These are phyloP conservation scores for Pyrgilauda ruficollis DNA, from an alignment of 2,113 vertebrate species.

Conservation along the genomic window DNA sequence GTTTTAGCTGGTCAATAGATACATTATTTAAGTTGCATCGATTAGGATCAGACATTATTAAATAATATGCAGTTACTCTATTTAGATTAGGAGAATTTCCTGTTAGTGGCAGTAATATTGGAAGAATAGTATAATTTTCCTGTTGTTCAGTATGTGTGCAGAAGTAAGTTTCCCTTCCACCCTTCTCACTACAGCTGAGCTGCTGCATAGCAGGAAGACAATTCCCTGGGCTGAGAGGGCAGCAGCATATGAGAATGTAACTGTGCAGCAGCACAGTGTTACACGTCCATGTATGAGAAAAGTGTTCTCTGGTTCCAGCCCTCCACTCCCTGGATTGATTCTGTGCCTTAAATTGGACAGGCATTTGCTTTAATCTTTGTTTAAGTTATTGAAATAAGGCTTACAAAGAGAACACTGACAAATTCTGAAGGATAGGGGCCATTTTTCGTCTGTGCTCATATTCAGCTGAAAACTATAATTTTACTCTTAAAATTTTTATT, in stretches of 20 bases:
- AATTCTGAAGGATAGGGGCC: not conserved
- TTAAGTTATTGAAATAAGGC: not conserved
- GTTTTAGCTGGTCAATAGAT: not conserved
- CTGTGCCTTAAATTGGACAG: not conserved
- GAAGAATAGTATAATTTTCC: not conserved
- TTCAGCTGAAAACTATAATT: not conserved
- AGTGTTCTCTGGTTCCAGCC: not conserved
- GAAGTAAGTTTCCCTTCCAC: not conserved
- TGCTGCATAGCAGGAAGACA: not conserved
- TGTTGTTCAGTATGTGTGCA: not conserved
- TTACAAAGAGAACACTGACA: not conserved
- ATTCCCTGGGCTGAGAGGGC: not conserved
- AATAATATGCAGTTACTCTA: not conserved
- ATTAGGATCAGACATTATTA: not conserved
- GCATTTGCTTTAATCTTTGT: not conserved
- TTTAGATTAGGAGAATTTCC: not conserved
- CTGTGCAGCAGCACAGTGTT: not conserved
- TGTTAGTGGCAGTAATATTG: not conserved
- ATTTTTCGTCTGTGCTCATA: not conserved
- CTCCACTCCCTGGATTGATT: not conserved
- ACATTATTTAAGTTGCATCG: not conserved
- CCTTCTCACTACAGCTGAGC: not conserved
- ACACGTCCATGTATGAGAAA: accelerated
- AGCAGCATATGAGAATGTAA: not conserved
- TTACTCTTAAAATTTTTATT: not conserved